Base-by-base conservation (phyloP, 2,113 vertebrate genomes). In the Edolisoma coerulescens region DNA sequence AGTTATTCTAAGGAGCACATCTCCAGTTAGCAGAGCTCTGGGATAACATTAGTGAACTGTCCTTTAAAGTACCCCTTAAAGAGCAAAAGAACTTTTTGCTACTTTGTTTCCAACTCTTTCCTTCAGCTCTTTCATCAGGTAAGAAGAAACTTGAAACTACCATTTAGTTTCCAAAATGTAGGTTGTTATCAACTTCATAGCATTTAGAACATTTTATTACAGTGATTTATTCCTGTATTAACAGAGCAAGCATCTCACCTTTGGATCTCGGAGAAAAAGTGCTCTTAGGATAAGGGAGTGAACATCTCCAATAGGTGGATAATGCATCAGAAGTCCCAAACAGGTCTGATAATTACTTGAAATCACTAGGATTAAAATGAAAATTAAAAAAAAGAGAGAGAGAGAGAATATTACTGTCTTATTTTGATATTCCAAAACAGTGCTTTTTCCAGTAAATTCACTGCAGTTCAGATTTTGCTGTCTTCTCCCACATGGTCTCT, bases 311-410 rank as follows among this genome's bases (percentile, higher is more conserved):
- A 99, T 98, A 47, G 98, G 98, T 73, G 99, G 99, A 90, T 99
- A 99, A 98, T 99, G 99, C 99, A 99, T 99, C 87, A 99, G 98
- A 77, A 99, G 98, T 92, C 99, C 99, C 82, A 99, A 97, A 96
- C 99, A 99, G 68, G 99, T 99, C 97, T 99, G 99, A 96, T 99
- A 99, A 98, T 99, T 99, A 98, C 99, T 99, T 78, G 99, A 99
- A 89, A 99, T 99, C 97, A 99, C 99, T 99, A 95, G 73, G 95
- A 94, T 30, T 94, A 52, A 97, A 37, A 95, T 6, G 19, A 49
- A 42, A 96, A 70, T 94, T 24, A 94, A 59, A 35, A 35, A 97
- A 17, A 8, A 93, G 8, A 52, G 10, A 37, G 35, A 44, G 37
- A 45, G 10, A 26, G 39, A 95, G 79, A 35, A 76, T 16, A 90